Conservation (phyloP, 2,888 invertebrate species). For the Drosophila eohydei region DNA sequence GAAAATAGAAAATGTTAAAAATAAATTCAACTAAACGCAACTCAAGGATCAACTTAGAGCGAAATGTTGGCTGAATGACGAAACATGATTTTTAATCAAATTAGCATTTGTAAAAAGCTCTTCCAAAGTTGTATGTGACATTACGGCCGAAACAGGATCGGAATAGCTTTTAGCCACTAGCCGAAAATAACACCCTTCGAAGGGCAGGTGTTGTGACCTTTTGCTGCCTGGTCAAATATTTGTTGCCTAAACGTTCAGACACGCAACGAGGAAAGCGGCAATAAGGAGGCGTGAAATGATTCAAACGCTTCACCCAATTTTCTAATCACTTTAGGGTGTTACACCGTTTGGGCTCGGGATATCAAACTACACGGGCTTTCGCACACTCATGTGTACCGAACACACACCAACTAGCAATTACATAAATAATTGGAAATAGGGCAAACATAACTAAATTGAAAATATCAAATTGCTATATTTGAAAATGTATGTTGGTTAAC, state of each 20-base stretch:
- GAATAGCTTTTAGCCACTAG: not conserved
- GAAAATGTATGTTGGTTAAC: not conserved
- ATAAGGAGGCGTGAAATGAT: slow-evolving; percentile 61
- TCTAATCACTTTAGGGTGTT: slow-evolving; percentile 64
- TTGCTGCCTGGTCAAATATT: slow-evolving; percentile 50
- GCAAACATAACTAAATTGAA: not conserved
- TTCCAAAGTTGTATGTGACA: not conserved
- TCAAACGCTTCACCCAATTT: slow-evolving; percentile 47
- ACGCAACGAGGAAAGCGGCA: slow-evolving; percentile 54
- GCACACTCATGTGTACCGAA: slow-evolving; percentile 9
- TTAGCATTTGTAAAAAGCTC: slow-evolving; percentile 21
- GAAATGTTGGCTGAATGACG: not conserved
- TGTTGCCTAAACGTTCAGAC: slow-evolving; percentile 34
- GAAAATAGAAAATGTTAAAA: slow-evolving; percentile 53
- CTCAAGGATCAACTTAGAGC: not conserved
- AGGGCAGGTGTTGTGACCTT: slow-evolving; percentile 31
- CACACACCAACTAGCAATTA: not conserved
- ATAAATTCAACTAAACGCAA: slow-evolving; percentile 37
- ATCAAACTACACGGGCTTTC: slow-evolving; percentile 51
- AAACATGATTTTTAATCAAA: slow-evolving; percentile 32
- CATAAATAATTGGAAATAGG: not conserved
- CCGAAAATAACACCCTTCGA: not conserved
- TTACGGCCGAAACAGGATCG: slow-evolving; percentile 2
- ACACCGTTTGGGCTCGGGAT: slow-evolving; percentile 23
- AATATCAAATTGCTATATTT: not conserved